Percentiles rank a stretch among this genome's conserved stretches.
Evolutionary conservation across 2,888 invertebrate species (phyloP).

Genomic region (Agriotes lineatus): DNA sequence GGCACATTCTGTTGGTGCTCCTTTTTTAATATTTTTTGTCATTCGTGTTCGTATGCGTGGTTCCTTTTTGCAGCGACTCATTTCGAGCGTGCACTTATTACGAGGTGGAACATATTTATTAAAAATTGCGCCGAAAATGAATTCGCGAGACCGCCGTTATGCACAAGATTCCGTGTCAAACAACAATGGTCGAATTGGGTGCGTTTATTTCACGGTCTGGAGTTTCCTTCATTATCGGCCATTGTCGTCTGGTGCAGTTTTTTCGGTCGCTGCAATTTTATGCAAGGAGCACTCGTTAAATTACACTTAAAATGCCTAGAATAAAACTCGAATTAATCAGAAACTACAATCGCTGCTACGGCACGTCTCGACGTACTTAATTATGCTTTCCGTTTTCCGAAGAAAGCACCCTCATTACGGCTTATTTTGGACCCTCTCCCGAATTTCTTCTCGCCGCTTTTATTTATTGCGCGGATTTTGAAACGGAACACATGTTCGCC

Average conservation of each 20-base stretch:
- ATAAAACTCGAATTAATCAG: slow-evolving; percentile 62
- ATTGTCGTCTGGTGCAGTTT: slow-evolving; percentile 60
- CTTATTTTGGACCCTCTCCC: slow-evolving; percentile 24
- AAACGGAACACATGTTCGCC: slow-evolving; percentile 22
- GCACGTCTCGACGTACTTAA: slow-evolving; percentile 58
- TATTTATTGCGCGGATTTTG: slow-evolving; percentile 33
- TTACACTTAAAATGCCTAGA: slow-evolving; percentile 59
- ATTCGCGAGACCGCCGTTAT: slow-evolving; percentile 19
- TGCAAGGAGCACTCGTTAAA: slow-evolving; percentile 64
- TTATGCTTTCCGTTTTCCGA: slow-evolving; percentile 53
- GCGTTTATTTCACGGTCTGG: slow-evolving; percentile 60
- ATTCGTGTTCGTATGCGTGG: slow-evolving; percentile 47
- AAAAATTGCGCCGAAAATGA: slow-evolving; percentile 37
- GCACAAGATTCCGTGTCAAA: slow-evolving; percentile 41
- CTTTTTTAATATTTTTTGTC: slow-evolving; percentile 43
- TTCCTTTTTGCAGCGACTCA: slow-evolving; percentile 41
- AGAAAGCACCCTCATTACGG: slow-evolving; percentile 37
- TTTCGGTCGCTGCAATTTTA: slow-evolving; percentile 61
- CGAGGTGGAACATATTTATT: slow-evolving; percentile 35
- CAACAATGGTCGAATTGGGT: slow-evolving; percentile 49
- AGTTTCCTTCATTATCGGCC: slow-evolving; percentile 59
- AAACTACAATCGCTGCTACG: slow-evolving; percentile 56
- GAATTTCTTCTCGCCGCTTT: slow-evolving; percentile 21
- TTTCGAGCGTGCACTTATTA: slow-evolving; percentile 29
- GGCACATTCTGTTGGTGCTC: slow-evolving; percentile 49